Percentiles rank a stretch among this genome's conserved stretches.
phyloP scores from a whole-genome alignment of 2,888 invertebrate genomes.

The Leptinotarsa juncta region DNA sequence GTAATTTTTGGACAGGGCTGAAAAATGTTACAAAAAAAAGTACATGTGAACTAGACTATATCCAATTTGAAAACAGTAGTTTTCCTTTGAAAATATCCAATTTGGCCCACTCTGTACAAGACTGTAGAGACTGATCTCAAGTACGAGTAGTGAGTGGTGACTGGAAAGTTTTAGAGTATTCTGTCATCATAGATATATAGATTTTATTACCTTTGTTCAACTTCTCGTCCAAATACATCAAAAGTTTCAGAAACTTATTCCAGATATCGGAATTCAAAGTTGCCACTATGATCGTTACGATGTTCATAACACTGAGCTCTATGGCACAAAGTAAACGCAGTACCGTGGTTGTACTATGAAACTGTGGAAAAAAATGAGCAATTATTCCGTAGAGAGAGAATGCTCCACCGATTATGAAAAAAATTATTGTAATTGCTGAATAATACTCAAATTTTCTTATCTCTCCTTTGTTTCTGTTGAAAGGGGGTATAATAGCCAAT shows the following conservation, averaged over 20 bases:
- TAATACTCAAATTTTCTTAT: conserved; percentile 31
- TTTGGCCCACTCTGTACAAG: too few species aligned
- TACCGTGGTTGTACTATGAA: conserved; percentile 28
- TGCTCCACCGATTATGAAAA: conserved; percentile 26
- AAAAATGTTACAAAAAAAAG: too few species aligned
- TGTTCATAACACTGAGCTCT: conserved; percentile 21
- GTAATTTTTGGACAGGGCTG: too few species aligned
- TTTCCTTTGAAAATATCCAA: too few species aligned
- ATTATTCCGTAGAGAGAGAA: conserved; percentile 32
- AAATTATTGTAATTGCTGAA: conserved; percentile 22
- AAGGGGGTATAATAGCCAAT: conserved; percentile 33
- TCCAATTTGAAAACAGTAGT: too few species aligned
- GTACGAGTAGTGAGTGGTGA: too few species aligned
- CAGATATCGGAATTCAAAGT: conserved; percentile 36
- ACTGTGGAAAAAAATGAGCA: conserved; percentile 25
- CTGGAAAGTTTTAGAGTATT: background rate
- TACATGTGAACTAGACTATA: too few species aligned
- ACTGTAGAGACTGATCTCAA: too few species aligned
- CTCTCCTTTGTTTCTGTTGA: conserved; percentile 30
- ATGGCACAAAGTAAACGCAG: conserved; percentile 31
- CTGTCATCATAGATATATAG: background rate
- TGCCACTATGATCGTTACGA: conserved; percentile 35
- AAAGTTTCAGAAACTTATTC: conserved; percentile 38
- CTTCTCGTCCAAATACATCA: conserved; percentile 37
- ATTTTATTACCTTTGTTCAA: conserved; percentile 26